Base-by-base conservation (phyloP, 2,113 vertebrate genomes). In the Corydoras maculifer region DNA sequence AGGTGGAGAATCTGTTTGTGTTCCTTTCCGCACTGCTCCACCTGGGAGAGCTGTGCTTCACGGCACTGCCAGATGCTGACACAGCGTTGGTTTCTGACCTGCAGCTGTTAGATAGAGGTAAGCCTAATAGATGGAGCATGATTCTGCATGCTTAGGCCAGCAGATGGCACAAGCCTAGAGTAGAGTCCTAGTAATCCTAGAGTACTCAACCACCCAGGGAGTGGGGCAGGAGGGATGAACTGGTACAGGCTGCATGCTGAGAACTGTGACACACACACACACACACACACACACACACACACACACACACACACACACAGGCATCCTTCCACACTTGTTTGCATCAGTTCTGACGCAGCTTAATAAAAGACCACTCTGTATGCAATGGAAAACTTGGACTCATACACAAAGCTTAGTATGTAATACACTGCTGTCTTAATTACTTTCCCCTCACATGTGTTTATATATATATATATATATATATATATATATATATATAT, bases 51-150 rank as follows among this genome's bases (percentile, higher is more conserved):
- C 68, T 98, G 60, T 75, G 77, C 75, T 98, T 98, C 79, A 91
- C 90, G 0, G 67, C 89, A 0, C 80, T 91, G 78, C 91, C 89
- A 0, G 93, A 94, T 31, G 80, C 87, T 0, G 90, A 94, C 73
- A 85, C 90, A 3, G 91, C 93, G 2, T 85, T 89, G 0, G 90
- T 94, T 54, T 91, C 94, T n/a, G 93, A 98, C 88, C 86, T 92
- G 81, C 94, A 92, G 88, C 90, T 92, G 6, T 89, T 97, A 77
- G 94, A 97, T 25, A 90, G 87, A 95, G 95, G 96, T 98, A 83
- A 90, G 93, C 84, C 49, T 72, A 25, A 69, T 75, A 60, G 9
- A 53, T 9, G 18, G 32, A 18, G 9, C 35, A 0, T 54, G 43
- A 72, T 58, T 29, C 18, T 63, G 48, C 11, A 2, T 4, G 1